Evolutionary conservation across 2,888 invertebrate species (phyloP).

Genomic region (Pemphredon lugubris): DNA sequence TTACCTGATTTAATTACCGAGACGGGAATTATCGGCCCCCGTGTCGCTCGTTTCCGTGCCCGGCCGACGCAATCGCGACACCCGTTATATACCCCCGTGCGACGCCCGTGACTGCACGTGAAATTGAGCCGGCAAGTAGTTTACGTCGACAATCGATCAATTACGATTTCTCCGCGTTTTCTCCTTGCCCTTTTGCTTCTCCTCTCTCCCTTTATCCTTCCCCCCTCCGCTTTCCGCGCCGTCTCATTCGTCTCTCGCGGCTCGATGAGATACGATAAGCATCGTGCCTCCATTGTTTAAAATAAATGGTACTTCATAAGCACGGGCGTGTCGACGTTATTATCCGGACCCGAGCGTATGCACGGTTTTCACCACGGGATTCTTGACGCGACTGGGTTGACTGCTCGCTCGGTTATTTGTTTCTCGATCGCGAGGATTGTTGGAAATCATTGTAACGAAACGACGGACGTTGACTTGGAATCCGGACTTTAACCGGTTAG

Average conservation of each 20-base stretch:
- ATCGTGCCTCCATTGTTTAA: conserved; percentile 58
- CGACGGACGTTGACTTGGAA: too few species aligned
- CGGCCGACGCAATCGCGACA: conserved; percentile 39
- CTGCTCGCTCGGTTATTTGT: too few species aligned
- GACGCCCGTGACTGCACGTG: conserved; percentile 28
- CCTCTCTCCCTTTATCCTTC: conserved; percentile 10
- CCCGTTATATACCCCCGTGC: conserved; percentile 50
- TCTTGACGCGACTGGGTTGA: too few species aligned
- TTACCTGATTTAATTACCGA: conserved; percentile 64
- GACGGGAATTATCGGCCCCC: conserved; percentile 54
- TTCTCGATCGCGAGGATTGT: too few species aligned
- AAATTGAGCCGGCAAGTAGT: conserved; percentile 43
- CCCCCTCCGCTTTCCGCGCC: not conserved
- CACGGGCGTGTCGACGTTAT: conserved; percentile 46
- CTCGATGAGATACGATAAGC: conserved; percentile 42
- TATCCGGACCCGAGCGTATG: conserved; percentile 21
- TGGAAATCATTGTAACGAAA: too few species aligned
- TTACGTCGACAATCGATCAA: conserved; percentile 53
- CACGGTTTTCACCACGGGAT: conserved; percentile 9
- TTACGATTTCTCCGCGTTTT: conserved; percentile 54
- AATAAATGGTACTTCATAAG: conserved; percentile 41
- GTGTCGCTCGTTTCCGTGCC: conserved; percentile 33
- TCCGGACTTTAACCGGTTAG: too few species aligned
- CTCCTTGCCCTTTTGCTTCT: conserved; percentile 18
- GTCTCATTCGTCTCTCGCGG: conserved; percentile 8